Evolutionary conservation across 2,113 vertebrate genomes (phyloP), one percentile per base, ranked within the genome.

Genomic region (Gymnorhina tibicen): DNA sequence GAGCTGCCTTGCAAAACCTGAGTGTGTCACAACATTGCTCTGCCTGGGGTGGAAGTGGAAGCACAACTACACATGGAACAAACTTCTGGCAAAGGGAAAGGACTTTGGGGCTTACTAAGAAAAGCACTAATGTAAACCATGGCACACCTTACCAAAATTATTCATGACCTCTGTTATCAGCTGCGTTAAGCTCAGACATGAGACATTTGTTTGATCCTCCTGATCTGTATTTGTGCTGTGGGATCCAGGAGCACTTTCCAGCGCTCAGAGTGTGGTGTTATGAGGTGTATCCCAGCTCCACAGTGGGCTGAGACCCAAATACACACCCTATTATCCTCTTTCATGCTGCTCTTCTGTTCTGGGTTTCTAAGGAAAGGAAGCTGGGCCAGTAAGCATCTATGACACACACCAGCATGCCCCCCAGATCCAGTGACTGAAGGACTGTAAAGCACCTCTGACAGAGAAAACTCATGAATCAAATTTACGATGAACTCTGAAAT

Each of bases 401-500:
- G 5, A 72, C 30, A 33, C 22, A 13, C 26, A 59, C n/a, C 49
- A 73, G 41, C n/a, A 37, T 6, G 7, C 9, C 9, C 5, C 44
- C 13, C 14, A 79, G 19, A 84, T 46, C 27, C 26, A 28, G 35
- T 49, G 41, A 63, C 42, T 32, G 37, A 8, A 87, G 33, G 30
- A 47, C 44, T 37, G 32, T 41, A 76, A 80, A 84, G 37, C 16
- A 33, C 9, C 76, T 68, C 28, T 10, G 2, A 73, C 8, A 70
- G 9, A 44, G 49, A 73, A 80, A 89, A 72, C 3, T 30, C 52
- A 33, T 24, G 59, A 85, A 60, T 60, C 14, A 94, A 77, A 64
- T 33, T 87, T 82, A 63, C 16, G 41, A 91, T 42, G 47, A 94
- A 91, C 42, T 93, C 74, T 64, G 41, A 93, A 85, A 78, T 81